Evolutionary conservation across 2,113 vertebrate species (phyloP), one percentile per base, ranked within the genome.

Genomic region (Lophius piscatorius): DNA sequence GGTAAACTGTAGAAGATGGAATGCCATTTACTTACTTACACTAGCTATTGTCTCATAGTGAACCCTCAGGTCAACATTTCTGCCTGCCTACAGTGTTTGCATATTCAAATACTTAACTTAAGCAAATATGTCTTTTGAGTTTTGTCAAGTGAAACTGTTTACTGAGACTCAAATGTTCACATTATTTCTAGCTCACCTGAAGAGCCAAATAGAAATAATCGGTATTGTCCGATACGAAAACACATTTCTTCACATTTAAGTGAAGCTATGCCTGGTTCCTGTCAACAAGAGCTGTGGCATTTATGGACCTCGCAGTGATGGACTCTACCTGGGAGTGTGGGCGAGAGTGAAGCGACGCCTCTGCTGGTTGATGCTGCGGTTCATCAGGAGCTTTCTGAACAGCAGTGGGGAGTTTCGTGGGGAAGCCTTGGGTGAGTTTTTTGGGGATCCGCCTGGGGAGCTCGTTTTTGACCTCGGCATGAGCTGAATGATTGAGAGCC

Each of bases 291-390:
- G n/a, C n/a, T n/a, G n/a, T n/a, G n/a, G n/a, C n/a, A n/a, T n/a
- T n/a, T n/a, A n/a, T n/a, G 35, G 39, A 3, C 46, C 10, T 17
- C 16, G 63, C 4, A 23, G 4, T 0, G 33, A 13, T 1, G 17
- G 44, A 58, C 61, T 63, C 38, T 86, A 85, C 85, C 80, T 88
- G 82, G 94, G 93, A 4, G 94, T 92, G 81, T 98, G 94, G 17
- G 96, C 94, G 89, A 98, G 87, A 0, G 96, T 98, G 91, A 98
- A 98, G 41, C 96, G 94, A 21, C 96, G 94, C 58, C 94, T 87
- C 90, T 95, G 94, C 55, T 94, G 90, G 54, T 93, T 91, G 81
- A 94, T 92, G 85, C 93, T 93, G 60, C 92, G 93, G 76, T 91
- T 94, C 91, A 92, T 87, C 84, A 92, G 76, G 64, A 96, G 87